Conservation (phyloP, 2,113 vertebrate genomes). For the Brienomyrus brachyistius region DNA sequence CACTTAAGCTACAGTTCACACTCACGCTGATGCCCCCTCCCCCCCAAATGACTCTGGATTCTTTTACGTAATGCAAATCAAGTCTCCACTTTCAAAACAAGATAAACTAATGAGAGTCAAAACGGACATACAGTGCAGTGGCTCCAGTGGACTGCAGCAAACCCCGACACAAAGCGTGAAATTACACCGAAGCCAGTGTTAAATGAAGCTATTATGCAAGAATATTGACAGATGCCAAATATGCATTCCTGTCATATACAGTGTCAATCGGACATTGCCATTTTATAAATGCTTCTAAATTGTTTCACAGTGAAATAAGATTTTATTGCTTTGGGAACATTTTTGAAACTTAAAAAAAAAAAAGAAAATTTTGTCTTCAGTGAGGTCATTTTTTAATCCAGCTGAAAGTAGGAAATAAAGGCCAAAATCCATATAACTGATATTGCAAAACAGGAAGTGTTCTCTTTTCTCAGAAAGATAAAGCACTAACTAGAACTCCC, state of each 20-base stretch:
- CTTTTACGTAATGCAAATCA: neutral
- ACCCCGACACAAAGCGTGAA: neutral
- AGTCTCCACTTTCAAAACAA: neutral
- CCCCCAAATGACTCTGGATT: neutral
- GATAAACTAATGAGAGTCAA: neutral
- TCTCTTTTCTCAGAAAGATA: neutral
- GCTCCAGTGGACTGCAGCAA: neutral
- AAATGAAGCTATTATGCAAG: neutral
- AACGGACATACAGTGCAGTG: neutral
- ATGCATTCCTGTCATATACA: neutral
- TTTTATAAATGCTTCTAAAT: too few relatives aligned
- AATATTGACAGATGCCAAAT: neutral
- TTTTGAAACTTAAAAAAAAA: neutral
- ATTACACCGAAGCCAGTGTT: neutral
- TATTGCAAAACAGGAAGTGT: neutral
- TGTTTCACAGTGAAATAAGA: neutral
- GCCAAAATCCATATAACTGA: neutral
- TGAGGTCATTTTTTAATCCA: neutral
- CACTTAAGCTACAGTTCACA: slow-evolving; percentile 25
- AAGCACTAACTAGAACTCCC: neutral
- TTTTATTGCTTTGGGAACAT: neutral
- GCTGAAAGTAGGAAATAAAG: neutral
- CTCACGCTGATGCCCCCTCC: neutral
- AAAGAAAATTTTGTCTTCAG: neutral
- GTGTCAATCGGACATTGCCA: neutral